Evolutionary conservation across 2,888 invertebrate species (phyloP).

Genomic region (Andrena fulva): DNA sequence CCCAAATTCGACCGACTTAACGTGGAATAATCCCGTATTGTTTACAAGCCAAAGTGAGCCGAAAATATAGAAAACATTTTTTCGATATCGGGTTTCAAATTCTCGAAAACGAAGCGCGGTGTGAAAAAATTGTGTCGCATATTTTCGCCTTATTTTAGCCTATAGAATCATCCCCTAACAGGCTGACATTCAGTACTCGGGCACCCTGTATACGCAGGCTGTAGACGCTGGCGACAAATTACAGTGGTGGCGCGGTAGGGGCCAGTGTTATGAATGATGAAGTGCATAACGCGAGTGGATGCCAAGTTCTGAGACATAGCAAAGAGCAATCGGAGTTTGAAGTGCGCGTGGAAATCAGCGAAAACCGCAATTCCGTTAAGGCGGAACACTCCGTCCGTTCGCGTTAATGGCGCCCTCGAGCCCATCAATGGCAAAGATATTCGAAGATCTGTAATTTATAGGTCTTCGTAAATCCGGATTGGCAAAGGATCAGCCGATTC

Average conservation of each 20-base stretch:
- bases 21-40: no score
- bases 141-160: no score
- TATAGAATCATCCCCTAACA: no score
- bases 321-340: constrained; percentile 32
- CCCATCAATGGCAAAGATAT: constrained; percentile 34
- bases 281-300: neutral
- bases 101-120: no score
- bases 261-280: neutral
- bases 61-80: no score
- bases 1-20: no score
- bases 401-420: constrained; percentile 23
- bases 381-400: constrained; percentile 17
- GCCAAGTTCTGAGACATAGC: constrained; percentile 5
- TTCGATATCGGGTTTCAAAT: no score
- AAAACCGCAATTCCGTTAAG: constrained; percentile 18
- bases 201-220: no score
- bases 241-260: neutral
- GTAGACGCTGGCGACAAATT: no score
- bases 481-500: constrained; percentile 21
- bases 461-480: constrained; percentile 47
- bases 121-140: no score
- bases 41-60: no score
- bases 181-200: no score
- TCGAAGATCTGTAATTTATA: constrained; percentile 54
- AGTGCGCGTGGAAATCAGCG: constrained; percentile 33